Base-by-base conservation (phyloP, 2,888 invertebrate species). In the Apamea anceps region DNA sequence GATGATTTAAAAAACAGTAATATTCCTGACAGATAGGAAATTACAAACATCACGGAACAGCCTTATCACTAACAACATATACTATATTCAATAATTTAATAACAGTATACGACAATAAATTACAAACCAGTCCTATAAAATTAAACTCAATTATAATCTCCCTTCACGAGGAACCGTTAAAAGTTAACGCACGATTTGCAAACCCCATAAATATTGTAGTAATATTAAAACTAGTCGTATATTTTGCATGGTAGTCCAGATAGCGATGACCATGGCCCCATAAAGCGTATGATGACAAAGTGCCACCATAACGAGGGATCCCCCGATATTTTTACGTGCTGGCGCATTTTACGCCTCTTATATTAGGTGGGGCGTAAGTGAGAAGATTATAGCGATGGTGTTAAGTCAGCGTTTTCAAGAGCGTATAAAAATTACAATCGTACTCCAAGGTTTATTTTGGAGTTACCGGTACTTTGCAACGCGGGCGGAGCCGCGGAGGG, bases 281-380 rank as follows among this genome's bases (percentile, higher is more conserved):
- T 95, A 95, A 95, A 94, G 91, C 91, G 93, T 89, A 89, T 91
- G 92, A 95, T 95, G 95, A 95, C 93, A 94, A 93, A 95, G 91
- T 91, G 91, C 93, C 90, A 90, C 90, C 91, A 92, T 95, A 94
- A 94, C 94, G 92, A 87, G 89, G 88, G 86, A 82, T 89, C 90
- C 92, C 91, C 89, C 89, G 70, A 90, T 93, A 95, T 95, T 95
- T 95, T 94, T 95, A 94, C 94, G 91, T 87, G 92, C 92, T 91
- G 89, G 91, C 88, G 91, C 93, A 93, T 91, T 93, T 92, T 91
- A 91, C 91, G 91, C 93, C 93, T 92, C 89, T 90, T 89, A 85
- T 83, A 76, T 83, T 85, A 75, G 75, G 79, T 76, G 32, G 54
- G 86, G 90, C 80, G 42, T n/a, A 79, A 81, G 82, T 28, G 48